These are phyloP conservation scores for Bufo bufo DNA, from an alignment of 2,113 vertebrate genomes.

Conservation along the genomic window DNA sequence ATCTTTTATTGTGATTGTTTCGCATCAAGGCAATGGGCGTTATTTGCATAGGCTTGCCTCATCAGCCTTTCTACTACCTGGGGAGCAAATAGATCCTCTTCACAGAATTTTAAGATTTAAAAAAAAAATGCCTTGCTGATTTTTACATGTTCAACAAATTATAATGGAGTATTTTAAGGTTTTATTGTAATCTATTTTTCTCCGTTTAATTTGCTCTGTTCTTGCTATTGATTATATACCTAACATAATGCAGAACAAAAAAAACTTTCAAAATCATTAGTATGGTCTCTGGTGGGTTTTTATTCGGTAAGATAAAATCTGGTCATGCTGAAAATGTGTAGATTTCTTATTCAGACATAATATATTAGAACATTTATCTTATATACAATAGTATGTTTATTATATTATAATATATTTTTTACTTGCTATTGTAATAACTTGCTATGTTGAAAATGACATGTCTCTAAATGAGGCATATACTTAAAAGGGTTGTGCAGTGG, in stretches of 20 bases:
- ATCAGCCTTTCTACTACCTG: slow-evolving; percentile 51
- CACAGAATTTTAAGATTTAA: slow-evolving; percentile 54
- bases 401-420: neutral
- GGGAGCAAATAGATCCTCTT: slow-evolving; percentile 54
- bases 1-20: slow-evolving; percentile 55
- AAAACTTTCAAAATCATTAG: slow-evolving; percentile 3
- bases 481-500: no score
- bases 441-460: neutral
- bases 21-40: slow-evolving; percentile 55
- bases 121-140: slow-evolving; percentile 53
- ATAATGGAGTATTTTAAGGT: slow-evolving; percentile 20
- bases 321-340: neutral
- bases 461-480: no score
- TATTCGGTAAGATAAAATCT: neutral
- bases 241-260: neutral
- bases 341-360: neutral
- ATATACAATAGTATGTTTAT: neutral
- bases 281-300: neutral
- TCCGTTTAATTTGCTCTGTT: slow-evolving; percentile 26
- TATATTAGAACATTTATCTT: neutral
- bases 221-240: neutral
- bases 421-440: neutral
- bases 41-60: slow-evolving; percentile 59
- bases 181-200: slow-evolving; percentile 34
- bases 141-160: slow-evolving; percentile 60